Evolutionary conservation across 2,888 invertebrate genomes (phyloP), one percentile per base, ranked within the genome.

Genomic region (Pseudanteris insignis): DNA sequence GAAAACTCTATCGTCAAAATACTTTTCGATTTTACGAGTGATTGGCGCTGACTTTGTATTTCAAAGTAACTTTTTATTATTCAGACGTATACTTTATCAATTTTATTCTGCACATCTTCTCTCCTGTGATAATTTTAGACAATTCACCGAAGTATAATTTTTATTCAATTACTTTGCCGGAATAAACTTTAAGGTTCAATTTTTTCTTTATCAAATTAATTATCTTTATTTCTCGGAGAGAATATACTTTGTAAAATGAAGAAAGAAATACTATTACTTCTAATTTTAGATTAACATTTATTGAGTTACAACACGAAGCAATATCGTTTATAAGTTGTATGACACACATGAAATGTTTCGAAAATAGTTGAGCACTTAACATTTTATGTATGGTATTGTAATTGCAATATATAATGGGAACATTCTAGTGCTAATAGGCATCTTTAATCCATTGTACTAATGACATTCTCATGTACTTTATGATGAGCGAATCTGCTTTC

Each of bases 391-490:
- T 18, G 6, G 18, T 18, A 18, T 18, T 18, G 18, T 6, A 18
- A 18, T 18, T 18, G 6, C 18, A 18, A 3, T 4, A 18, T 18
- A 6, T 18, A 18, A 18, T 6, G 6, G 6, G 18, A 18, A 4
- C 18, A 6, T 18, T 18, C 3, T 4, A 18, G 18, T 18, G 4
- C 18, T 18, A 18, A 18, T 18, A 18, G 18, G 18, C 18, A 18
- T 18, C 18, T 18, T n/a, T n/a, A n/a, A n/a, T n/a, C n/a, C n/a
- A n/a, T n/a, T n/a, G 12, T 21, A 10, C 40, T 55, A 55, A 55
- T 47, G 47, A 40, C 21, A 55, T 47, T 55, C 41, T 47, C 55
- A 46, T 55, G 55, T 55, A 34, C 25, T 12, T 8, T 18, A 40
- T 14, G 33, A 28, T 10, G 38, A 38, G 33, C 54, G 3, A 32